Percentiles rank a stretch among this genome's conserved stretches.
Conservation (phyloP, 2,113 vertebrate species). For the Cyprinodon variegatus region DNA sequence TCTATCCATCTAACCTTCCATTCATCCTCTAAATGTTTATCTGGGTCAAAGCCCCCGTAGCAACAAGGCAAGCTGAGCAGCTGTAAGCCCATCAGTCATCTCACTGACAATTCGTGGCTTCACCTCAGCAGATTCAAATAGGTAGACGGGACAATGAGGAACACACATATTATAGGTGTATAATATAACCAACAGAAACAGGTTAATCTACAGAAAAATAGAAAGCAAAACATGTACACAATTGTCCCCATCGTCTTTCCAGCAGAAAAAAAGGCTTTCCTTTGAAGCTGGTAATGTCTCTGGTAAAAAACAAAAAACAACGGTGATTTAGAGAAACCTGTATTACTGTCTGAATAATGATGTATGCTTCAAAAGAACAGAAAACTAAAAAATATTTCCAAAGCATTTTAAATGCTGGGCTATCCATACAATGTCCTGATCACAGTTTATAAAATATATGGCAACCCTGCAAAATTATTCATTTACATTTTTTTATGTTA, state of each 20-base stretch:
- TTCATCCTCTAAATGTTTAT: conserved; percentile 21
- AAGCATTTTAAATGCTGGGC: background rate
- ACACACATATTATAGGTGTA: background rate
- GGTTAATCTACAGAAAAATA: background rate
- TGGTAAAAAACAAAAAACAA: background rate
- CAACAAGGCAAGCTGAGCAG: background rate
- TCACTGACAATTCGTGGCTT: background rate
- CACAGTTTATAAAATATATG: no score
- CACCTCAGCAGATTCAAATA: background rate
- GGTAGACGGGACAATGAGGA: background rate
- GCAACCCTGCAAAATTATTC: no score
- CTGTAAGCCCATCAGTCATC: conserved; percentile 3
- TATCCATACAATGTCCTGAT: background rate
- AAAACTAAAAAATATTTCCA: no score
- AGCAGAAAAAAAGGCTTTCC: background rate
- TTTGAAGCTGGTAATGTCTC: background rate
- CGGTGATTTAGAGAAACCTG: background rate
- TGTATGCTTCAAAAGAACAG: background rate
- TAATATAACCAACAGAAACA: background rate
- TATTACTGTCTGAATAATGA: background rate
- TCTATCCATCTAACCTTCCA: conserved; percentile 8
- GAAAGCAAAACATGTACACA: background rate
- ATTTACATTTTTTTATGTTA: no score
- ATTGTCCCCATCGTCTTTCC: background rate
- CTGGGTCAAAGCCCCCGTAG: conserved; percentile 8